These are phyloP conservation scores for Aurelia aurita DNA, from an alignment of 30 jellyfish, hydroid and myxozoan species.

Conservation along the genomic window DNA sequence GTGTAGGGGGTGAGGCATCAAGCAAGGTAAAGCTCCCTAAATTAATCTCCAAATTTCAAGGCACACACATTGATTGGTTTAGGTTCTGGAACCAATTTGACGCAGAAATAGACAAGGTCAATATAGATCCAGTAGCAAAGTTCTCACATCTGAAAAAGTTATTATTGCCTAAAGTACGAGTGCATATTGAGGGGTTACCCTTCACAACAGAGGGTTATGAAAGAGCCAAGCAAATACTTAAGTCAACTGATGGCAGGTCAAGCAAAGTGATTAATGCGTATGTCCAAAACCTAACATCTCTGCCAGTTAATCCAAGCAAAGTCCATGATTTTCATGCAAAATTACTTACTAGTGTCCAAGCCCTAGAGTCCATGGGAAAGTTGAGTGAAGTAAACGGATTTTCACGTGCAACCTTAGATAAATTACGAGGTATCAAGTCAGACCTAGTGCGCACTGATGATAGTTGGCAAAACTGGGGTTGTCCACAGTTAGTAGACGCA, in stretches of 20 bases:
- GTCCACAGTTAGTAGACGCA: constrained; percentile 48
- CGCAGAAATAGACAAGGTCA: constrained; percentile 65
- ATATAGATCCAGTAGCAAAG: constrained; percentile 48
- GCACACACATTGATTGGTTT: too few species aligned
- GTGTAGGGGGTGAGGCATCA: constrained; percentile 19
- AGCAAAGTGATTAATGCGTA: constrained; percentile 77
- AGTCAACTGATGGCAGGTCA: constrained; percentile 68
- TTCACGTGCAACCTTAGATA: constrained; percentile 70
- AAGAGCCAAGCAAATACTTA: constrained; percentile 66
- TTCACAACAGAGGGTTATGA: constrained; percentile 79
- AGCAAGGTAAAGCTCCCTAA: constrained; percentile 62
- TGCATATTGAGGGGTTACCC: constrained; percentile 65
- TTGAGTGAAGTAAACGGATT: constrained; percentile 47
- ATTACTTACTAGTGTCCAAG: constrained; percentile 46
- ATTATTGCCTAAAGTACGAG: constrained; percentile 61
- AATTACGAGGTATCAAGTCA: constrained; percentile 56
- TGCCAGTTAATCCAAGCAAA: constrained; percentile 55
- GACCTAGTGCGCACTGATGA: constrained; percentile 66
- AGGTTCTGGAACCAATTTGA: constrained; percentile 79
- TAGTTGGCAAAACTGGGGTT: constrained; percentile 51
- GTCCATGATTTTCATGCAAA: constrained; percentile 43
- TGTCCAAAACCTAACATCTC: constrained; percentile 58
- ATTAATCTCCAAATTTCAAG: constrained; percentile 53
- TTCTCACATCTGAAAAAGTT: constrained; percentile 70
- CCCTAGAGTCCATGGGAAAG: constrained; percentile 78